Conservation (phyloP, 2,113 vertebrate species). For the Zosterops japonicus region DNA sequence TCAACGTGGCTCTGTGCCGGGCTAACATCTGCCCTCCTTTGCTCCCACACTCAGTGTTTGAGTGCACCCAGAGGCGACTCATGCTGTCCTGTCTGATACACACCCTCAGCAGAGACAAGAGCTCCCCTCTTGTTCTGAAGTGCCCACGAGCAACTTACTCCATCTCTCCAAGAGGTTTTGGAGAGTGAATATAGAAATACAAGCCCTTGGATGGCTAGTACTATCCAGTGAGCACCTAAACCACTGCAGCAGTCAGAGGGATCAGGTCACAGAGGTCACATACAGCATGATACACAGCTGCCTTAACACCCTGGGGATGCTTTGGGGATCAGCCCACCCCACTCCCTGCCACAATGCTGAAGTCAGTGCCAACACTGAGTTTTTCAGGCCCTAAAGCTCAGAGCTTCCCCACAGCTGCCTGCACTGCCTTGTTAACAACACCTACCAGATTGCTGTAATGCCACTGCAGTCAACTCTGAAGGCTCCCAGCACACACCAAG, state of each 20-base stretch:
- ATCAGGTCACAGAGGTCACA: background rate
- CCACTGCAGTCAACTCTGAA: accelerated
- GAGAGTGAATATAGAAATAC: background rate
- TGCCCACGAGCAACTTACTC: background rate
- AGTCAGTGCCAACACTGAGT: accelerated
- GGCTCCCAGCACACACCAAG: background rate
- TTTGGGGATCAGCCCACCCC: background rate
- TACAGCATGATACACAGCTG: background rate
- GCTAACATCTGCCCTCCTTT: background rate
- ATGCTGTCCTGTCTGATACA: too few relatives aligned
- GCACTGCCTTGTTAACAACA: background rate
- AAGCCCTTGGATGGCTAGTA: background rate
- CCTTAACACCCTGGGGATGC: background rate
- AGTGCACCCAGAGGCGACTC: background rate
- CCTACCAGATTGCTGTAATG: background rate
- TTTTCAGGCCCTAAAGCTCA: background rate
- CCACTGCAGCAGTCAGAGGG: accelerated
- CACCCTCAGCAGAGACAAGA: background rate
- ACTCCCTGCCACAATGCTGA: background rate
- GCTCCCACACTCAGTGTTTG: accelerated
- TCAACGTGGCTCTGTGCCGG: background rate
- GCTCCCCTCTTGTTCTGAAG: background rate
- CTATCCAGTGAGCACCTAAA: background rate
- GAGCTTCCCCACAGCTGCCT: background rate
- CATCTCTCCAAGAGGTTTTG: background rate